Evolutionary conservation across 2,888 invertebrate species (phyloP), one percentile per base, ranked within the genome.

Genomic region (Drosophila hawaiiensis): DNA sequence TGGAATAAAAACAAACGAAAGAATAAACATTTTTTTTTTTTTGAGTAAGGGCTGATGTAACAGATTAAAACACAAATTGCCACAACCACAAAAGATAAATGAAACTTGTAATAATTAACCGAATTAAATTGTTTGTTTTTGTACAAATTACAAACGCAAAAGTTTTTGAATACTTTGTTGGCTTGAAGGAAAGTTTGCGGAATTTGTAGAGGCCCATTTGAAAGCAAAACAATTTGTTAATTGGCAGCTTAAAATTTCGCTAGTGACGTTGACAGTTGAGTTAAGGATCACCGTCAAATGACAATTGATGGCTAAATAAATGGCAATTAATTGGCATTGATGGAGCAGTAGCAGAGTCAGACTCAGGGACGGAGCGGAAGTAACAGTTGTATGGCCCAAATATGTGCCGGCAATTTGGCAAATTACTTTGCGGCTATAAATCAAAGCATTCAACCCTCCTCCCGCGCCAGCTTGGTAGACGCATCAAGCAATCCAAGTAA

Each of bases 241-340:
- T 78, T 76, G 76, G 39, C 59, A 49, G 64, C 67, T 78, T 76
- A 59, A 76, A 72, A 79, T 50, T 56, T 16, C 39, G 43, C 35
- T 9, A 59, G 28, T n/a, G 10, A 65, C 56, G 54, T 31, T 70
- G 74, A 67, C 76, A 75, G 63, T 75, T 71, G 70, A 67, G 43
- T 64, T 67, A 54, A 37, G 69, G 52, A 62, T 55, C 67, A 59
- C 37, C 58, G 61, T 33, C 47, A 60, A 72, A 61, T 72, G 71
- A 80, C 86, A 84, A 86, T 83, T 84, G 84, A 84, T 89, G 87
- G 78, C 73, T 67, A 72, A 79, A 83, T 86, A 84, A 84, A 81
- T 70, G 82, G 61, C 81, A 78, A 86, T 89, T 84, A 89, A 86
- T 81, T 89, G 89, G 78, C 89, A 81, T 83, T 84, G 84, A 84